Percentiles rank a stretch among this genome's conserved stretches.
Conservation (phyloP, 2,797 vertebrate genomes). For the Oceanodroma leucorhoa region DNA sequence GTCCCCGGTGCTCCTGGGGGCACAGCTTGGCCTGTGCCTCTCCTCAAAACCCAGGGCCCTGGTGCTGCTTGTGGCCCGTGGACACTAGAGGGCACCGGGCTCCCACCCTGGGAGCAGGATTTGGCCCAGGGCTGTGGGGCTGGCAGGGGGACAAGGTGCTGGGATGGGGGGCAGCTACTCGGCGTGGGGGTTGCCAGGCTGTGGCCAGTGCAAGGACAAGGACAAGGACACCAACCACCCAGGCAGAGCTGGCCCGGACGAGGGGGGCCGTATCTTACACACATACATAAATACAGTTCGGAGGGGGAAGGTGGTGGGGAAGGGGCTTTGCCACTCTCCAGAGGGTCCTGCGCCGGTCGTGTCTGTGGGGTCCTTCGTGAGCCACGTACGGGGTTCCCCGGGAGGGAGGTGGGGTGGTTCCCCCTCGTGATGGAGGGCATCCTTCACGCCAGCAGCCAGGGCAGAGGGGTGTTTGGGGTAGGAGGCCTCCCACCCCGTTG, state of each 20-base stretch:
- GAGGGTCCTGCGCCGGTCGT: fast-evolving
- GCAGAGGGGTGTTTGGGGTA: neutral
- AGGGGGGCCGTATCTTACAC: constrained; percentile 26
- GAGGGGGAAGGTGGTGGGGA: neutral
- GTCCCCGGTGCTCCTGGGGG: fast-evolving
- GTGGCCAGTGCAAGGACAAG: neutral
- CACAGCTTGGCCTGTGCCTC: fast-evolving
- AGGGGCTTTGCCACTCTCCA: neutral
- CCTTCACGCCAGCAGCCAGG: neutral
- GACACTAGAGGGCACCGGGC: constrained; percentile 14
- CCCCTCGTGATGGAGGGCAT: neutral
- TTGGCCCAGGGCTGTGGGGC: neutral
- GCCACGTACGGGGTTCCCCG: fast-evolving
- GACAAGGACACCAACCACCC: neutral
- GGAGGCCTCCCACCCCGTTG: fast-evolving
- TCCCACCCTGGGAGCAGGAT: neutral
- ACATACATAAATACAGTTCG: constrained; percentile 49
- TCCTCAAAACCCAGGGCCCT: fast-evolving
- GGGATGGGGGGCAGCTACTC: neutral
- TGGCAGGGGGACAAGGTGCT: neutral
- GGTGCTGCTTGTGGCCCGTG: neutral
- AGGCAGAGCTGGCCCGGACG: neutral
- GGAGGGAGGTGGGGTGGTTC: neutral
- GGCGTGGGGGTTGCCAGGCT: neutral
- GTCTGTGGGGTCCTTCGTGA: fast-evolving